Evolutionary conservation across 2,888 invertebrate genomes (phyloP).

Genomic region (Elmis aenea): DNA sequence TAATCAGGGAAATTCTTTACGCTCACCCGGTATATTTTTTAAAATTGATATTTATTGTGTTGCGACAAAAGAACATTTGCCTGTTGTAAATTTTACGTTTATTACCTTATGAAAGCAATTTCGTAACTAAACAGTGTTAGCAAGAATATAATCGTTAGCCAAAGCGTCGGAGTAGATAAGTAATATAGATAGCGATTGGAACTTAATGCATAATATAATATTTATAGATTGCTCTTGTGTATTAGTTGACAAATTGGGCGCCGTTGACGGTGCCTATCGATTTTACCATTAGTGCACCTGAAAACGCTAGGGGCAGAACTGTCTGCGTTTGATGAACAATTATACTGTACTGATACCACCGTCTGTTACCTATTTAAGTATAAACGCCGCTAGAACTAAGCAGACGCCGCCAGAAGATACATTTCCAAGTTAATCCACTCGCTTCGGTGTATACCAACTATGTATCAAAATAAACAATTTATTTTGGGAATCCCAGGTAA

Average conservation of each 20-base stretch:
- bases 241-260: slow-evolving; percentile 36
- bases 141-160: slow-evolving; percentile 1
- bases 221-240: slow-evolving; percentile 34
- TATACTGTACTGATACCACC: slow-evolving; percentile 21
- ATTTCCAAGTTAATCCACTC: slow-evolving; percentile 5
- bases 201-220: slow-evolving; percentile 33
- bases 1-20: no score
- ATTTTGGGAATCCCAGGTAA: slow-evolving; percentile 7
- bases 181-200: slow-evolving; percentile 25
- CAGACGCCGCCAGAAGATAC: slow-evolving; percentile 1
- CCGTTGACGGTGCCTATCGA: slow-evolving; percentile 33
- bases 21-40: no score
- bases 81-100: no score
- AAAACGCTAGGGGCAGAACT: slow-evolving; percentile 24
- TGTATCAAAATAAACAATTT: slow-evolving; percentile 6
- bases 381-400: slow-evolving; percentile 10
- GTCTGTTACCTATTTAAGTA: slow-evolving; percentile 11
- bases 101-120: no score
- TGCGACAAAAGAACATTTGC: no score
- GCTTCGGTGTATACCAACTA: no score
- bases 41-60: no score
- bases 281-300: slow-evolving; percentile 36
- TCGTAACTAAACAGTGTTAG: no score
- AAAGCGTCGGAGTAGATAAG: slow-evolving; percentile 18
- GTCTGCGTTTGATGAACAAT: slow-evolving; percentile 25